Base-by-base conservation (phyloP, 2,888 invertebrate species). In the Ormia ochracea region DNA sequence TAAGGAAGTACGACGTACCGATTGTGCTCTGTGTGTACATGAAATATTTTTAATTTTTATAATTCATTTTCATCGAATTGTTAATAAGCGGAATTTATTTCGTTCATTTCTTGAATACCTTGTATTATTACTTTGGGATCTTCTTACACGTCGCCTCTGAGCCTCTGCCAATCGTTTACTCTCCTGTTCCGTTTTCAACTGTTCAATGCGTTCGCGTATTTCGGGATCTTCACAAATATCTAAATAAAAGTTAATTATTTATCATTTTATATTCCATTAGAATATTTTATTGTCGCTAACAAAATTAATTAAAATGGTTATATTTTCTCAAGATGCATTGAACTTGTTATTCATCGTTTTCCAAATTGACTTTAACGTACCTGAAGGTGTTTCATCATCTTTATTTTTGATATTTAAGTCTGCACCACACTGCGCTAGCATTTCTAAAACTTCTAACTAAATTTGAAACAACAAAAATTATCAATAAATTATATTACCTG, bases 141-240 rank as follows among this genome's bases (percentile, higher is more conserved):
- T 90, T 68, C 94, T 91, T 9, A 95, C 93, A 84, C 93, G 92
- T 83, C 93, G 90, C 83, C 93, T 92, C 85, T 90, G 90, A 82
- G 90, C 89, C 83, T 90, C 90, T 41, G 90, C 90, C 83, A 92
- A 90, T 85, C 93, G 92, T 87, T 93, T 94, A 81, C 93, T 93
- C 89, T 97, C 97, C 87, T 98, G 96, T 86, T 98, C 98, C 9
- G 94, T 95, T 86, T 95, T 94, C 73, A 98, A 90, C 85, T 97
- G 95, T 81, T 95, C 91, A 83, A 98, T 96, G 82, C 97, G 93
- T 84, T 95, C 96, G 82, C 97, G 94, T 86, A 98, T 93, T 90
- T 98, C 98, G 0, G 95, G 95, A 90, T 98, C 98, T 89, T 98
- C 98, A 89, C 98, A 98, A 85, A 98, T 97, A 90, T 98, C 98